Conservation (phyloP, 2,797 vertebrate species). For the Sebastes melanostomus region DNA sequence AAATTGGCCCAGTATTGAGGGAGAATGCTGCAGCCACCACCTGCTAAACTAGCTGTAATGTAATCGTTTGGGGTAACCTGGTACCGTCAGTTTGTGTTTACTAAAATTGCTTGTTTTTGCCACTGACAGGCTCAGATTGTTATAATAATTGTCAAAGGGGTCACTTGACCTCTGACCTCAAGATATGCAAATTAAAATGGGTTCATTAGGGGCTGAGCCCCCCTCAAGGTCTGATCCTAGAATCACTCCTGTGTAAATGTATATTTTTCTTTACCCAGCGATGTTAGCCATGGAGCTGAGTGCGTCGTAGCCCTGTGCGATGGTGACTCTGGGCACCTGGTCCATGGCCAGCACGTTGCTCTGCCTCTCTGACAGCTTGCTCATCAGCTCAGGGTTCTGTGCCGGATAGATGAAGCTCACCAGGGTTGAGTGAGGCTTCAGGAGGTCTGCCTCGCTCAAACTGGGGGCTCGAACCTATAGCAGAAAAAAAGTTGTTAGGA, state of each 20-base stretch:
- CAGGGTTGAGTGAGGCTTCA: slow-evolving; percentile 78
- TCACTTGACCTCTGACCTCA: too few species aligned
- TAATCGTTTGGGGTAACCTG: too few species aligned
- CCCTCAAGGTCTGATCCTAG: too few species aligned
- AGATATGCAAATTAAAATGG: too few species aligned
- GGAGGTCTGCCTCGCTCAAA: slow-evolving; percentile 75
- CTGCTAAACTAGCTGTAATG: too few species aligned
- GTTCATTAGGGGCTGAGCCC: too few species aligned
- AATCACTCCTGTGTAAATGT: fast-evolving
- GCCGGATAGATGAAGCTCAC: slow-evolving; percentile 84
- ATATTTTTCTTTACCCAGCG: slow-evolving; percentile 70
- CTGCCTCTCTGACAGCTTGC: slow-evolving; percentile 74
- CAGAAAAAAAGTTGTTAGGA: not conserved
- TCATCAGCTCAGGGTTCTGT: slow-evolving; percentile 82
- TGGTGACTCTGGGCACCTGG: slow-evolving; percentile 85
- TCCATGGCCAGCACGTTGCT: slow-evolving; percentile 83
- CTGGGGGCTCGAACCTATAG: slow-evolving; percentile 83
- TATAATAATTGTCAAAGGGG: too few species aligned
- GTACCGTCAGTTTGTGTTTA: too few species aligned
- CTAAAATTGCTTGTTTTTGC: too few species aligned
- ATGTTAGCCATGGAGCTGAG: slow-evolving; percentile 86
- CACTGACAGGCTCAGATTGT: too few species aligned
- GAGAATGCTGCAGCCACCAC: too few species aligned
- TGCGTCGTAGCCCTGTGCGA: slow-evolving; percentile 84
- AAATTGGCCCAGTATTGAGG: too few species aligned